phyloP scores from a whole-genome alignment of 2,888 invertebrate genomes.

The Alcis repandata region DNA sequence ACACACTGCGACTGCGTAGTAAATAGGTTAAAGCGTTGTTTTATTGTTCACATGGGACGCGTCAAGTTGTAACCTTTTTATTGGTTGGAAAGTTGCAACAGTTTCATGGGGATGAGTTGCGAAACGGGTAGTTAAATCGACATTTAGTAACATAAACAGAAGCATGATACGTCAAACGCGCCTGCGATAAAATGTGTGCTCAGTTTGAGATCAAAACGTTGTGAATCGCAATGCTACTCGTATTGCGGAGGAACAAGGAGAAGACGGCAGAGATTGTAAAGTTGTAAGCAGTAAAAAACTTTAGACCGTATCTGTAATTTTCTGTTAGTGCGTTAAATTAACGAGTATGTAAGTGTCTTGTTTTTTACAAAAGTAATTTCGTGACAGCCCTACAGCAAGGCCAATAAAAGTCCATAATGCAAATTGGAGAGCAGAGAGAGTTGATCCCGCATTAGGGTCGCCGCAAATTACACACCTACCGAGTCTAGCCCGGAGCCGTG shows the following conservation, averaged over 20 bases:
- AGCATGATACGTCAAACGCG: too few relatives aligned
- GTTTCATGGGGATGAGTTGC: conserved; percentile 9
- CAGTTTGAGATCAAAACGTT: too few relatives aligned
- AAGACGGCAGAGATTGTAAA: too few relatives aligned
- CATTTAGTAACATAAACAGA: background rate
- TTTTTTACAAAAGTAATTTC: background rate
- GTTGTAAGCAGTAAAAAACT: background rate
- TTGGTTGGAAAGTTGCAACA: conserved; percentile 14
- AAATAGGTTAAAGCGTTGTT: conserved; percentile 59
- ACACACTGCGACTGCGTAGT: conserved; percentile 54
- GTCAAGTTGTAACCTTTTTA: conserved; percentile 39
- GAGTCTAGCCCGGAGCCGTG: conserved; percentile 33
- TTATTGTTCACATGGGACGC: conserved; percentile 48
- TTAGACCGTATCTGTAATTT: background rate
- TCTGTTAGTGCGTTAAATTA: background rate
- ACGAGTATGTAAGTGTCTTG: too few relatives aligned
- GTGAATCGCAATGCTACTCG: too few relatives aligned
- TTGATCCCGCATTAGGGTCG: conserved; percentile 66
- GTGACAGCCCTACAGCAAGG: conserved; percentile 56
- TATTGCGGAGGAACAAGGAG: too few relatives aligned
- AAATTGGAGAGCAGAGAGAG: conserved; percentile 63
- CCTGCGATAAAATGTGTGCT: too few relatives aligned
- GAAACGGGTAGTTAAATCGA: background rate
- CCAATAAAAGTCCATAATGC: conserved; percentile 60
- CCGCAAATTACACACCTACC: conserved; percentile 53